These are phyloP conservation scores for Nudaria mundana DNA, from an alignment of 2,888 invertebrate genomes.

Conservation along the genomic window DNA sequence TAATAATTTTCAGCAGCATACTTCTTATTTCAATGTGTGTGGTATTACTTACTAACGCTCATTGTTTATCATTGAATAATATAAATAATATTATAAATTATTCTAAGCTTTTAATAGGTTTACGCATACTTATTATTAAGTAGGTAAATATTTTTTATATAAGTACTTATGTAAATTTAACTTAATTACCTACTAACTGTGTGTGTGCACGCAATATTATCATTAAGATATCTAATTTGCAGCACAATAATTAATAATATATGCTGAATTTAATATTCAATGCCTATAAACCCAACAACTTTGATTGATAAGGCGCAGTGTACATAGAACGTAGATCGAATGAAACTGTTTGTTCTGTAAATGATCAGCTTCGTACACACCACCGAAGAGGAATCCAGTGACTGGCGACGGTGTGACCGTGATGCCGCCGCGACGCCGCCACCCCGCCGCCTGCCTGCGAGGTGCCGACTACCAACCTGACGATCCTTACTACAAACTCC, in stretches of 20 bases:
- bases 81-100: constrained; percentile 14
- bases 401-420: constrained; percentile 82
- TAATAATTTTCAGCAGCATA: too few relatives aligned
- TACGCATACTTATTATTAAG: too few relatives aligned
- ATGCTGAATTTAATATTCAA: too few relatives aligned
- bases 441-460: constrained; percentile 73
- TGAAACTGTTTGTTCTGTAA: constrained; percentile 75
- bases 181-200: too few relatives aligned
- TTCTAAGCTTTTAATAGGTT: too few relatives aligned
- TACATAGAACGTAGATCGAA: constrained; percentile 41
- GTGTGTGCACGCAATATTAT: constrained; percentile 10
- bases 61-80: constrained; percentile 21
- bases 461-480: constrained; percentile 68
- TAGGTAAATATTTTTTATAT: constrained; percentile 5
- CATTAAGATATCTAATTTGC: too few relatives aligned
- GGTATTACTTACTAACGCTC: too few relatives aligned
- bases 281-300: too few relatives aligned
- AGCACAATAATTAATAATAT: too few relatives aligned
- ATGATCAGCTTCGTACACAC: constrained; percentile 73
- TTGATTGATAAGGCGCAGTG: too few relatives aligned
- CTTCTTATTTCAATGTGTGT: too few relatives aligned
- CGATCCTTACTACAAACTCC: constrained; percentile 46
- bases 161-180: too few relatives aligned
- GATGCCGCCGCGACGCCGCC: constrained; percentile 75
- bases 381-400: constrained; percentile 83